Evolutionary conservation across 2,113 vertebrate genomes (phyloP), one percentile per base, ranked within the genome.

Genomic region (Hylia prasina): DNA sequence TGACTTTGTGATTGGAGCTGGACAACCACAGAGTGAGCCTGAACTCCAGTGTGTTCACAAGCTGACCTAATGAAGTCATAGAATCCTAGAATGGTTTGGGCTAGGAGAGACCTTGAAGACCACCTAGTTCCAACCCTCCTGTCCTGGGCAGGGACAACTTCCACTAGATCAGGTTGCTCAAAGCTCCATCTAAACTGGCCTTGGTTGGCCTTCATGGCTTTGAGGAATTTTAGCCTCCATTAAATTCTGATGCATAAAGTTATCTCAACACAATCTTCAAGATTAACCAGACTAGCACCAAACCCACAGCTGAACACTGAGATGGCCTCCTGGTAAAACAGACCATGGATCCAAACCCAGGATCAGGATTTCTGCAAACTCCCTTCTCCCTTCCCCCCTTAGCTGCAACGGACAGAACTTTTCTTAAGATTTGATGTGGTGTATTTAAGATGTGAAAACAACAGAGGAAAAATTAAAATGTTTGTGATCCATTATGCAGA

Each of bases 401-500:
- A 19, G 5, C 44, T 82, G 66, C 35, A 95, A 65, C 0, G 1
- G 31, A 60, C 27, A 71, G 57, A 90, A 91, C 51, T 66, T 70
- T 50, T 78, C 48, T 39, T 44, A 80, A 58, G 69, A 82, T 80
- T 25, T 77, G 35, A n/a, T 30, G 28, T 86, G 65, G 33, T 5
- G 0, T 53, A 83, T 64, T 75, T 83, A 68, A 83, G 64, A 92
- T 33, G 44, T 75, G 80, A 81, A 71, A 93, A 81, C 44, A 87
- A 61, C 79, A 71, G 30, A 81, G 54, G 33, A 92, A 87, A 91
- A 89, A 94, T 61, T 64, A 82, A 81, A 90, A 95, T 85, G 50
- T 80, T 91, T 96, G 93, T 93, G 80, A 86, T 92, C 72, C 68
- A 86, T 93, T 85, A 54, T 84, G 82, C 73, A 81, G 65, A 95